Percentiles rank a stretch among this genome's conserved stretches.
Conservation (phyloP, 1,140 invertebrate species). For the Mylabris phalerata region DNA sequence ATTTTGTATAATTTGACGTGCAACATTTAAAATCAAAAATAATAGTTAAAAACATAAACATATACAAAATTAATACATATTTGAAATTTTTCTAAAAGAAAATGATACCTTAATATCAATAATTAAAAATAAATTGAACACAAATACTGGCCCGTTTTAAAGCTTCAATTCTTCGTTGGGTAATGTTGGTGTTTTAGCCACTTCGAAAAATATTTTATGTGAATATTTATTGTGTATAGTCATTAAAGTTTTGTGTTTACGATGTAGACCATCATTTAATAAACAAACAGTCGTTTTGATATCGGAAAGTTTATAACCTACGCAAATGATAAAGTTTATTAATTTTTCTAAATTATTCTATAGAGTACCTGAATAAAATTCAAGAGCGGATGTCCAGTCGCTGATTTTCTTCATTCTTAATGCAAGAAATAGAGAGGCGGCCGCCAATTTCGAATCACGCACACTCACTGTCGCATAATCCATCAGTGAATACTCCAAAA, state of each 20-base stretch:
- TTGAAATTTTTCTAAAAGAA: too few relatives aligned
- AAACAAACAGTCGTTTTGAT: slow-evolving; percentile 62
- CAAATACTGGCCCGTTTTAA: too few relatives aligned
- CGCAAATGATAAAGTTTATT: too few relatives aligned
- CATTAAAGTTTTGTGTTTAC: slow-evolving; percentile 66
- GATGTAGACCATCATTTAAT: slow-evolving; percentile 72
- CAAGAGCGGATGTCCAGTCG: slow-evolving; percentile 69
- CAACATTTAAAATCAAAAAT: not conserved
- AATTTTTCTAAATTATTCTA: too few relatives aligned
- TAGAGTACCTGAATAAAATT: slow-evolving; percentile 71
- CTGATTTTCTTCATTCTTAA: slow-evolving; percentile 73
- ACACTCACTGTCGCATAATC: slow-evolving; percentile 75
- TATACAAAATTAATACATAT: too few relatives aligned
- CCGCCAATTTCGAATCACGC: slow-evolving; percentile 83
- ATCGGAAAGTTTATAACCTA: slow-evolving; percentile 63
- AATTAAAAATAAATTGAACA: too few relatives aligned
- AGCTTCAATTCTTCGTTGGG: slow-evolving; percentile 26
- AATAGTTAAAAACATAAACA: not conserved
- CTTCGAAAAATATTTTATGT: slow-evolving; percentile 86
- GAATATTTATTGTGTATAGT: slow-evolving; percentile 92
- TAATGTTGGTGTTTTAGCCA: slow-evolving; percentile 63
- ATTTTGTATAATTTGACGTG: too few relatives aligned
- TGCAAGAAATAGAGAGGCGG: slow-evolving; percentile 78
- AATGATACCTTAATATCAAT: too few relatives aligned
- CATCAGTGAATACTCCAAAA: slow-evolving; percentile 89